These are phyloP conservation scores for Cynopterus sphinx DNA, from an alignment of 2,797 vertebrate genomes.

Conservation along the genomic window DNA sequence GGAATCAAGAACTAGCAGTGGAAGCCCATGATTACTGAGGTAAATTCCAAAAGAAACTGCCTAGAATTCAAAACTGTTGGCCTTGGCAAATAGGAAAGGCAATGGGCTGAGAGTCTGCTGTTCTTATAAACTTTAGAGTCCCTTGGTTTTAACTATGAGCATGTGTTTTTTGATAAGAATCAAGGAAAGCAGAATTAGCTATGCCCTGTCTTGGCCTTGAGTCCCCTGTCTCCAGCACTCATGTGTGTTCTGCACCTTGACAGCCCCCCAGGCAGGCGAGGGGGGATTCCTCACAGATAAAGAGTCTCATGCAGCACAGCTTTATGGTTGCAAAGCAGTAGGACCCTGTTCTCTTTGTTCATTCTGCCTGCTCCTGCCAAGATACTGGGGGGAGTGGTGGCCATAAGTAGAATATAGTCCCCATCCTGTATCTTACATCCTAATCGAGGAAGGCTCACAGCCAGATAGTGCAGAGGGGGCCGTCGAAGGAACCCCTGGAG, in stretches of 20 bases:
- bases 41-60: background rate
- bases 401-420: background rate
- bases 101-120: background rate
- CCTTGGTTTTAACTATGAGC: background rate
- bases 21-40: background rate
- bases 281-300: background rate
- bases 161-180: background rate
- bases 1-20: background rate
- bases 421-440: background rate
- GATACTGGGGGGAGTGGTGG: background rate
- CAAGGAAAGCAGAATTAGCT: background rate
- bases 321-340: background rate
- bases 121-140: background rate
- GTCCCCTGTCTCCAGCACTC: fast-evolving
- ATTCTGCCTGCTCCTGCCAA: background rate
- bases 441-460: background rate
- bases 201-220: fast-evolving
- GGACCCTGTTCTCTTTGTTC: background rate
- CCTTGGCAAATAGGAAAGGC: background rate
- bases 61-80: background rate
- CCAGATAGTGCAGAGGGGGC: background rate
- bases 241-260: background rate
- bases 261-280: background rate
- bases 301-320: background rate
- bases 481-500: background rate